Evolutionary conservation across 2,113 vertebrate species (phyloP).

Genomic region (Macquaria australasica): DNA sequence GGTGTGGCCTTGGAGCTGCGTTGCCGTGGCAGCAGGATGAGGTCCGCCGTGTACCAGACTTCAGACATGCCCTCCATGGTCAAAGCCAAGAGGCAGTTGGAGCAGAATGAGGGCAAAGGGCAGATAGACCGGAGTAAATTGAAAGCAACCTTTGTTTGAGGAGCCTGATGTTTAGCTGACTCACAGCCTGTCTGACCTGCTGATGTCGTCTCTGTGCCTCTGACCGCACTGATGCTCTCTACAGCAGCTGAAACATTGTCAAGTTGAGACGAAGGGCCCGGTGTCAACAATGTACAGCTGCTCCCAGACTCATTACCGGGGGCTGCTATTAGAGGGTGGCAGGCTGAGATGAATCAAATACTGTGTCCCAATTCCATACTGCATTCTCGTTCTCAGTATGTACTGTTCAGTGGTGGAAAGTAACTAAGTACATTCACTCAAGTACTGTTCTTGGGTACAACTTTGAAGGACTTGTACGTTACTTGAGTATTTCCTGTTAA

Average conservation of each 20-base stretch:
- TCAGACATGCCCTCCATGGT: conserved; percentile 84
- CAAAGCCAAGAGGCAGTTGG: conserved; percentile 72
- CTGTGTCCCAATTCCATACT: conserved; percentile 31
- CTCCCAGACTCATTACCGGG: conserved; percentile 6
- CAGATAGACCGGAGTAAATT: conserved; percentile 75
- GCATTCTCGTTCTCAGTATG: conserved; percentile 8
- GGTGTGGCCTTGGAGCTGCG: conserved; percentile 84
- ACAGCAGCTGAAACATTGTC: conserved; percentile 44
- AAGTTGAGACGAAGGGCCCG: conserved; percentile 13
- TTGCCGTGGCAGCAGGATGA: conserved; percentile 84
- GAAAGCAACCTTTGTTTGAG: conserved; percentile 95
- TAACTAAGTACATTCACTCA: background rate
- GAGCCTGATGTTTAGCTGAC: background rate
- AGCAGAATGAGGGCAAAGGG: conserved; percentile 70
- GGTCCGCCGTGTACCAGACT: conserved; percentile 83
- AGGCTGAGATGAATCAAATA: conserved; percentile 43
- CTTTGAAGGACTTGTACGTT: background rate
- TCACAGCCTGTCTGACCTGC: background rate
- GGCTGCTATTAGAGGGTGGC: conserved; percentile 11
- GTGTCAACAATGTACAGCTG: conserved; percentile 55
- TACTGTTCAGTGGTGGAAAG: background rate
- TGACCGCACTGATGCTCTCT: background rate
- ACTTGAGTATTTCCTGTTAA: background rate
- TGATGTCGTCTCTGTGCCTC: conserved; percentile 6
- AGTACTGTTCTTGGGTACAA: background rate